Evolutionary conservation across 1,140 invertebrate genomes (phyloP).

Genomic region (Anastrepha ludens): DNA sequence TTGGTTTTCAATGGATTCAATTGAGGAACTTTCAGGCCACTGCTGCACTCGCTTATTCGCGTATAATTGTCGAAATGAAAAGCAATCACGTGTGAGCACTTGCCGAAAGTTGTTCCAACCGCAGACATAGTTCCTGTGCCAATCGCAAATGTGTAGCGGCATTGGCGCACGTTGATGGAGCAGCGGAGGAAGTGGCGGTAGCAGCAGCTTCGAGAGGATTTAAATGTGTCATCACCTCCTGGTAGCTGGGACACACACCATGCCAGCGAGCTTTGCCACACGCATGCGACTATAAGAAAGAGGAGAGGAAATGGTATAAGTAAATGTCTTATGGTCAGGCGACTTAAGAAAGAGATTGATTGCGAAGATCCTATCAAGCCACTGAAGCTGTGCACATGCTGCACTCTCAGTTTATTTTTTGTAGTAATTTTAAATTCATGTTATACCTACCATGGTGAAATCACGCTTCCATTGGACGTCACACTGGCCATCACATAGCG

Average conservation of each 20-base stretch:
- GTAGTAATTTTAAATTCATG: not conserved
- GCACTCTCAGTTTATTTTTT: not conserved
- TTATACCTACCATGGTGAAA: conserved; percentile 81
- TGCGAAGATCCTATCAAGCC: no score
- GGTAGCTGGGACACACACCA: conserved; percentile 78
- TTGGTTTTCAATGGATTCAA: not conserved
- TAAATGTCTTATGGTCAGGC: not conserved
- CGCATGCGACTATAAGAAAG: conserved; percentile 81
- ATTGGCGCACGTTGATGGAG: conserved; percentile 65
- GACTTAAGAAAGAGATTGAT: no score
- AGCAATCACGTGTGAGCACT: conserved; percentile 60
- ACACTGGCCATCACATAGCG: conserved; percentile 85
- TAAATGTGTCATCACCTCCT: conserved; percentile 72
- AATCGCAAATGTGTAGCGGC: conserved; percentile 70
- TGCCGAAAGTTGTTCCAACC: conserved; percentile 76
- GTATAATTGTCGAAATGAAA: not conserved
- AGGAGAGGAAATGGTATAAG: conserved; percentile 53
- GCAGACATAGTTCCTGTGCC: conserved; percentile 75
- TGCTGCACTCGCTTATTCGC: not conserved
- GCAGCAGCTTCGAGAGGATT: conserved; percentile 65
- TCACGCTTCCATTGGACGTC: conserved; percentile 85
- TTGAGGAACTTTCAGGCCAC: conserved; percentile 2
- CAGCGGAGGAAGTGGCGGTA: conserved; percentile 58
- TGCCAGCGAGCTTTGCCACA: conserved; percentile 84
- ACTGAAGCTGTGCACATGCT: no score